Conservation (phyloP, 2,888 invertebrate genomes). For the Diachrysia chrysitis region DNA sequence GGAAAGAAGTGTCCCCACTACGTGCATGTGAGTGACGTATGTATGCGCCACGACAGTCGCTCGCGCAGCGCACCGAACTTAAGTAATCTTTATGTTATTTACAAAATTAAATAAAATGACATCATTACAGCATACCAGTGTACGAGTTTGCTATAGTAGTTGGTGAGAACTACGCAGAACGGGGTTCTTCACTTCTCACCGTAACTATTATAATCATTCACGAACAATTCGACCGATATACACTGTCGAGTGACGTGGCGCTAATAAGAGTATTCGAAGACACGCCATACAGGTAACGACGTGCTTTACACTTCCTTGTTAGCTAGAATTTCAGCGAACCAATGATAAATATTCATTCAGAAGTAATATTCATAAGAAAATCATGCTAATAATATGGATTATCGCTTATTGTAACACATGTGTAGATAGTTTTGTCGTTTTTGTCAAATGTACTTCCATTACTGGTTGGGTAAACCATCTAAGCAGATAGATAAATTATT, state of each 20-base stretch:
- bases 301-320: not conserved
- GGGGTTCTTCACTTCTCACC: slow-evolving; percentile 70
- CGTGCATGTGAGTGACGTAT: too few species aligned
- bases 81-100: too few species aligned
- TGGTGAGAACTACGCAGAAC: slow-evolving; percentile 80
- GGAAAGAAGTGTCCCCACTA: too few species aligned
- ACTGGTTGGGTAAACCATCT: too few species aligned
- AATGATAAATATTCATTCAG: not conserved
- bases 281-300: slow-evolving; percentile 63
- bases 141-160: slow-evolving; percentile 73
- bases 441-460: too few species aligned
- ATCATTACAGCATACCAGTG: slow-evolving; percentile 71
- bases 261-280: slow-evolving; percentile 73
- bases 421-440: too few species aligned
- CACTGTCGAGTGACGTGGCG: slow-evolving; percentile 71
- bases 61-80: too few species aligned
- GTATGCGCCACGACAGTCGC: too few species aligned
- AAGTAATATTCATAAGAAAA: not conserved
- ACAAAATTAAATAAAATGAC: not conserved
- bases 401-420: too few species aligned
- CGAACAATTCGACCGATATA: slow-evolving; percentile 70
- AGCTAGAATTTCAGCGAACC: slow-evolving; percentile 7
- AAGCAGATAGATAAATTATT: too few species aligned
- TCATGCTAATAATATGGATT: too few species aligned
- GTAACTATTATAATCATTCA: slow-evolving; percentile 74